phyloP scores from a whole-genome alignment of 2,797 vertebrate species.

The Pantherophis alleghaniensis region DNA sequence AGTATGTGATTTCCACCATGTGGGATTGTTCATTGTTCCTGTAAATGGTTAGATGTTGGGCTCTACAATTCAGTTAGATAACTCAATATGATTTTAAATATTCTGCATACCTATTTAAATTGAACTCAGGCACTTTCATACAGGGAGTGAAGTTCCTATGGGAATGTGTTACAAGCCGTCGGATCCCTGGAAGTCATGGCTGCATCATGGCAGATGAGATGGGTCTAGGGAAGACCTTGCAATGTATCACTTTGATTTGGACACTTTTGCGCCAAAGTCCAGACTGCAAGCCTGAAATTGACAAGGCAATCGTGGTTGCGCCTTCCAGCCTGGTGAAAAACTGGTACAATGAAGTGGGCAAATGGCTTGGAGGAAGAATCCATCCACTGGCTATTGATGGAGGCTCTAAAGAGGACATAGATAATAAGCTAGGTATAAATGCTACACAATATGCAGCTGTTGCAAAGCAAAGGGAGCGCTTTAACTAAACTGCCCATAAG shows the following conservation, averaged over 20 bases:
- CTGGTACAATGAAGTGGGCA: slow-evolving; percentile 95
- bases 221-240: slow-evolving; percentile 95
- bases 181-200: slow-evolving; percentile 85
- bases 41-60: neutral
- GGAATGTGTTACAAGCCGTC: slow-evolving; percentile 92
- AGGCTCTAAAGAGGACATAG: slow-evolving; percentile 91
- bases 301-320: slow-evolving; percentile 92
- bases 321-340: slow-evolving; percentile 96
- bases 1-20: neutral
- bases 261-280: slow-evolving; percentile 92
- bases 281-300: slow-evolving; percentile 87
- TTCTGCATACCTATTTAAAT: neutral
- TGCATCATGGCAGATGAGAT: slow-evolving; percentile 99
- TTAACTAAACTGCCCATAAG: neutral
- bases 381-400: slow-evolving; percentile 92
- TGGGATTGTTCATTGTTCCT: neutral
- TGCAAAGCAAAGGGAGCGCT: neutral
- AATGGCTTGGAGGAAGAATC: slow-evolving; percentile 92
- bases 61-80: slow-evolving; percentile 1
- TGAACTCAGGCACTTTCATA: slow-evolving; percentile 32
- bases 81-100: neutral
- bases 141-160: slow-evolving; percentile 97
- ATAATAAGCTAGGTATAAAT: slow-evolving; percentile 82
- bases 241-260: slow-evolving; percentile 94
- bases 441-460: neutral